Evolutionary conservation across 2,113 vertebrate genomes (phyloP).

Genomic region (Erinaceus europaeus): DNA sequence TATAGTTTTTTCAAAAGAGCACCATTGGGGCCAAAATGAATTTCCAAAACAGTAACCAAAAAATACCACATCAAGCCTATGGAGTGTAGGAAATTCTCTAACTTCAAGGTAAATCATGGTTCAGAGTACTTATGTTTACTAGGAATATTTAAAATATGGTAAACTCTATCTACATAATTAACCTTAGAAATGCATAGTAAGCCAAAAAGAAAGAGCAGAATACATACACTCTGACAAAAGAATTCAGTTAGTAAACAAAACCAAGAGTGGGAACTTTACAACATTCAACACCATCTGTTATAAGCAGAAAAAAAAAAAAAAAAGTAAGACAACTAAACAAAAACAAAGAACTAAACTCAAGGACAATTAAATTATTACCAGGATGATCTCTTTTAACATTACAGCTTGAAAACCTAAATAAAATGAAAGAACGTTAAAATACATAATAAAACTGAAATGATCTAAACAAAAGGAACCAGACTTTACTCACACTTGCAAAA

Average conservation of each 20-base stretch:
- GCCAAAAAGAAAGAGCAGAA: not conserved
- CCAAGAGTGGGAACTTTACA: not conserved
- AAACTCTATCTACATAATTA: not conserved
- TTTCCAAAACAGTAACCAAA: not conserved
- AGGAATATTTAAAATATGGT: not conserved
- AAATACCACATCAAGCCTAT: not conserved
- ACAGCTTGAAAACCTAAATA: not conserved
- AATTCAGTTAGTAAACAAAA: not conserved
- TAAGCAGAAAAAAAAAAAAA: not conserved
- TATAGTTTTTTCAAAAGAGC: too few species aligned
- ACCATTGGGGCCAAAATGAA: not conserved
- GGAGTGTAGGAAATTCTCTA: not conserved
- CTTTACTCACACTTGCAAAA: not conserved
- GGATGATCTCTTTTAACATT: not conserved
- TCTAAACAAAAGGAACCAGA: not conserved
- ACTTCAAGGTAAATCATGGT: not conserved
- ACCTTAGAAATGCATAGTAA: slow-evolving; percentile 10
- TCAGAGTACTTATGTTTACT: slow-evolving; percentile 1
- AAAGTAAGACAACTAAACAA: not conserved
- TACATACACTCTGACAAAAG: slow-evolving; percentile 4
- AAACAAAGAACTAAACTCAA: not conserved
- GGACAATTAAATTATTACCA: not conserved
- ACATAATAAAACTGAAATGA: not conserved
- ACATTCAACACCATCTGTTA: not conserved
- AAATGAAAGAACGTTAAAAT: not conserved